phyloP scores from a whole-genome alignment of 2,888 invertebrate species.

The Drosophila fungiperda region DNA sequence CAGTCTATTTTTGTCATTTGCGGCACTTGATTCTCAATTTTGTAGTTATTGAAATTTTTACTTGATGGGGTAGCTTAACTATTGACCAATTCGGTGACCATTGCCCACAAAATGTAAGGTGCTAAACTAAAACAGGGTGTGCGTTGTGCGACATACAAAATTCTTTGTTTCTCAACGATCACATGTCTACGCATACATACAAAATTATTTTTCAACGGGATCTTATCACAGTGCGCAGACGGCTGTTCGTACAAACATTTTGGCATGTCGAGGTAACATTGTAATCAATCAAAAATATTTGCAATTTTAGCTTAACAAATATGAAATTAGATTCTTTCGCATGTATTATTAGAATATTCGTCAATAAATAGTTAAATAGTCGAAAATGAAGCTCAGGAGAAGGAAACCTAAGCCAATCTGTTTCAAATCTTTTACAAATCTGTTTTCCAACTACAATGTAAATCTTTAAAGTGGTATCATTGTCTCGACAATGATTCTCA shows the following conservation, averaged over 20 bases:
- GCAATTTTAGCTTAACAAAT: not conserved
- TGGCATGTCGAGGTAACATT: no score
- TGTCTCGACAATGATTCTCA: not conserved
- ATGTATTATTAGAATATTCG: not conserved
- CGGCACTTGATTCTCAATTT: not conserved
- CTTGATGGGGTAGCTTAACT: not conserved
- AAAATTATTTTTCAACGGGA: no score
- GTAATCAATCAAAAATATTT: no score
- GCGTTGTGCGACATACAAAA: not conserved
- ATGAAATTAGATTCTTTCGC: not conserved
- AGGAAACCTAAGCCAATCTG: not conserved
- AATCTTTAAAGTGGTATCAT: not conserved
- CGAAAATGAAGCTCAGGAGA: not conserved
- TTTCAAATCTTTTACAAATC: not conserved
- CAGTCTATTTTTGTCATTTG: not conserved
- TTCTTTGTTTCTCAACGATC: not conserved
- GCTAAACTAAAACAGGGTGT: not conserved
- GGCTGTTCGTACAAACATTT: no score
- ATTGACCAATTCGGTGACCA: not conserved
- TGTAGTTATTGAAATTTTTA: not conserved
- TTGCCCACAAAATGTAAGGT: not conserved
- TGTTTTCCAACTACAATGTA: not conserved
- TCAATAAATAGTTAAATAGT: not conserved
- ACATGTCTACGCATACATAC: no score
- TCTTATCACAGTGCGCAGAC: no score